Evolutionary conservation across 2,113 vertebrate genomes (phyloP).

Genomic region (Conger conger): DNA sequence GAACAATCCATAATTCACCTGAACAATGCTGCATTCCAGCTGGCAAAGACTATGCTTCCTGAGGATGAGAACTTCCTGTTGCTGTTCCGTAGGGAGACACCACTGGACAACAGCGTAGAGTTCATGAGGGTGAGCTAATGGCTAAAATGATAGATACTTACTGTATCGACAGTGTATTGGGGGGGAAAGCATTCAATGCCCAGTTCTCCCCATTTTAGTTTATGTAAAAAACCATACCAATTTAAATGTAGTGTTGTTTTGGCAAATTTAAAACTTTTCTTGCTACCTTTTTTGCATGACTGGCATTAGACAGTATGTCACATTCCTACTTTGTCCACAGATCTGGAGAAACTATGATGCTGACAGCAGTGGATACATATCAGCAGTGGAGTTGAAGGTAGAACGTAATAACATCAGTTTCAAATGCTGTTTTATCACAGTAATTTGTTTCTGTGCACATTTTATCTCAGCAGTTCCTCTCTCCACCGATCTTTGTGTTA

Average conservation of each 20-base stretch:
- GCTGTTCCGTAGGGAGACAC: slow-evolving; percentile 84
- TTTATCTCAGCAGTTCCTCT: background rate
- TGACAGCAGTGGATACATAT: slow-evolving; percentile 93
- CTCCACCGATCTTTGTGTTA: background rate
- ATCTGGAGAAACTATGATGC: slow-evolving; percentile 91
- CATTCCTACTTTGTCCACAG: slow-evolving; percentile 55
- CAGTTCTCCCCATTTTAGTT: no score
- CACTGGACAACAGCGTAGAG: slow-evolving; percentile 90
- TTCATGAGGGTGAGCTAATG: slow-evolving; percentile 83
- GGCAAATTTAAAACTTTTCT: no score
- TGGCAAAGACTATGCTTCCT: slow-evolving; percentile 78
- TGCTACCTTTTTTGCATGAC: background rate
- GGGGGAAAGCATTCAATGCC: no score
- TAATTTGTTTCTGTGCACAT: background rate
- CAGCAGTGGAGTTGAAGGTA: slow-evolving; percentile 80
- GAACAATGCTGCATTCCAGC: slow-evolving; percentile 54
- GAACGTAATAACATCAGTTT: background rate
- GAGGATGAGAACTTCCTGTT: slow-evolving; percentile 91
- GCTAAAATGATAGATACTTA: background rate
- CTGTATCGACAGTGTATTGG: background rate
- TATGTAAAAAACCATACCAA: no score
- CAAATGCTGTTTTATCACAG: background rate
- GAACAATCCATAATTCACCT: background rate
- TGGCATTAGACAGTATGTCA: background rate
- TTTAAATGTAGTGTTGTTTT: background rate